Conservation (phyloP, 2,888 invertebrate species). For the Tanypteryx hageni region DNA sequence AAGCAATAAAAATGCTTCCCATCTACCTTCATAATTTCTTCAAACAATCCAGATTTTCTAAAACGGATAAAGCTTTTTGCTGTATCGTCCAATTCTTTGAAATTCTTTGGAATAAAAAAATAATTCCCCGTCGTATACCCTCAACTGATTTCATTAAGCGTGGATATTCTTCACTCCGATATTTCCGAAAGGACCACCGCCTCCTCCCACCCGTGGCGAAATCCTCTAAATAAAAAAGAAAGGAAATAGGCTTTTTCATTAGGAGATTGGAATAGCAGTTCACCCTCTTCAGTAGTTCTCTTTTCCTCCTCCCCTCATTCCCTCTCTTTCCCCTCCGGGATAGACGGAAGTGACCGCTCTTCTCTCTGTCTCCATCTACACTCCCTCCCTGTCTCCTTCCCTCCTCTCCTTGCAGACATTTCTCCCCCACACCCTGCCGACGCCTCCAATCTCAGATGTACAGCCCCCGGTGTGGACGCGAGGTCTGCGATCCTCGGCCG, state of each 20-base stretch:
- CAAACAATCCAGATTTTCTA: too few relatives aligned
- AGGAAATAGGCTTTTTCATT: slow-evolving; percentile 46
- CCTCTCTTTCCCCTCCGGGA: not conserved
- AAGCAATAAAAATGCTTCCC: too few relatives aligned
- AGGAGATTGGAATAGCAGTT: slow-evolving; percentile 35
- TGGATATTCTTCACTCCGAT: slow-evolving; percentile 16
- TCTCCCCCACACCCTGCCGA: not conserved
- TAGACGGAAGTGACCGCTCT: not conserved
- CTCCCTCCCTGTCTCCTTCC: not conserved
- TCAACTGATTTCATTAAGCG: too few relatives aligned
- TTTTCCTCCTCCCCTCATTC: not conserved
- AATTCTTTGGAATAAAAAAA: too few relatives aligned
- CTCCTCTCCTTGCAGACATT: not conserved
- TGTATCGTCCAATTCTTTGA: too few relatives aligned
- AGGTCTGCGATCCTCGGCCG: not conserved
- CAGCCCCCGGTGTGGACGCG: not conserved
- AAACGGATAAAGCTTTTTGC: too few relatives aligned
- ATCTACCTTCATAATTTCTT: too few relatives aligned
- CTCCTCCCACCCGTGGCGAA: not conserved
- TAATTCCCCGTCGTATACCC: too few relatives aligned
- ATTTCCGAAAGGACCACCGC: slow-evolving; percentile 27
- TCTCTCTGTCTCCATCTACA: not conserved
- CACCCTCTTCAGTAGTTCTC: too few relatives aligned
- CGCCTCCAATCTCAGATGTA: not conserved
- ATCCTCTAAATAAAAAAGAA: not conserved